phyloP scores from a whole-genome alignment of 2,888 invertebrate genomes.

The Ormyrus pomaceus region DNA sequence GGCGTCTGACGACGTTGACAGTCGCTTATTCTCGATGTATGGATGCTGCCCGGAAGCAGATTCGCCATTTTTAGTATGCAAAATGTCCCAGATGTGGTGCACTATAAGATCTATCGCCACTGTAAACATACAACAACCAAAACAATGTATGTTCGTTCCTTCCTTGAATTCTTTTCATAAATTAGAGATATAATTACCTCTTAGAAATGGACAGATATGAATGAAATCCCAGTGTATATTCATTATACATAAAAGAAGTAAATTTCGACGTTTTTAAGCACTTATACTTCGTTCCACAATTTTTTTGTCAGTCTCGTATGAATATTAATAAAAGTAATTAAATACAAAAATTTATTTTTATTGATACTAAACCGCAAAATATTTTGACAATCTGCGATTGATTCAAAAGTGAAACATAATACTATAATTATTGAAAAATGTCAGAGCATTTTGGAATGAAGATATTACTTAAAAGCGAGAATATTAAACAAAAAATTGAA shows the following conservation, averaged over 20 bases:
- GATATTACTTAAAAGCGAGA: neutral
- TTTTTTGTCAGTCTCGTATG: neutral
- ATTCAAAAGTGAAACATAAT: too few relatives aligned
- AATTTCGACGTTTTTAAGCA: too few relatives aligned
- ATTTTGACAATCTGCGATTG: neutral
- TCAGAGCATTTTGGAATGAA: neutral
- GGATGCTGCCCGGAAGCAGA: slow-evolving; percentile 76
- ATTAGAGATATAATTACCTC: slow-evolving; percentile 27
- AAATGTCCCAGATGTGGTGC: slow-evolving; percentile 98
- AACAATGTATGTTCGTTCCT: slow-evolving; percentile 75
- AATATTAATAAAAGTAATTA: neutral
- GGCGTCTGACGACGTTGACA: slow-evolving; percentile 73
- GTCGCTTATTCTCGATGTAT: slow-evolving; percentile 73
- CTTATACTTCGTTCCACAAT: too few relatives aligned
- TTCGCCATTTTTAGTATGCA: slow-evolving; percentile 80
- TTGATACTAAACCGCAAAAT: neutral
- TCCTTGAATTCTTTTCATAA: slow-evolving; percentile 40
- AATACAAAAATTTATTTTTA: neutral
- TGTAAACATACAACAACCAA: slow-evolving; percentile 83
- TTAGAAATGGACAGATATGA: slow-evolving; percentile 18
- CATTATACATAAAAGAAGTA: neutral
- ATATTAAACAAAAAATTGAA: neutral
- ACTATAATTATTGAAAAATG: too few relatives aligned
- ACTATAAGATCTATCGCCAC: slow-evolving; percentile 99
- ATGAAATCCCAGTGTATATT: slow-evolving; percentile 25